These are phyloP conservation scores for Octopus sinensis DNA, from an alignment of 1,140 invertebrate genomes.

Conservation along the genomic window DNA sequence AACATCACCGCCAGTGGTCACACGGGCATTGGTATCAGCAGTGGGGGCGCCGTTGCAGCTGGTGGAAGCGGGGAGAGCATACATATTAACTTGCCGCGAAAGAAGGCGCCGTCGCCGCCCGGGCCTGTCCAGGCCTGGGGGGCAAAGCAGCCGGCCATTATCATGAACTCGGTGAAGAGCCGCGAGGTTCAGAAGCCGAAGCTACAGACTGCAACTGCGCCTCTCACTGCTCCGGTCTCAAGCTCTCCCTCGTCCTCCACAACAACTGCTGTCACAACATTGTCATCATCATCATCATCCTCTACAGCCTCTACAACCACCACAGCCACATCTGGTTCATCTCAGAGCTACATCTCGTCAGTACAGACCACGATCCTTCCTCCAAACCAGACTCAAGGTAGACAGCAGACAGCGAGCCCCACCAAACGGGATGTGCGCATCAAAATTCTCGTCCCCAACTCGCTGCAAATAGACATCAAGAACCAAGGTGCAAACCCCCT, in stretches of 20 bases:
- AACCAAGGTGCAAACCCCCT: conserved; percentile 17
- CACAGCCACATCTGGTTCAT: conserved; percentile 15
- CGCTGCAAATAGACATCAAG: conserved; percentile 37
- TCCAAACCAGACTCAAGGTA: conserved; percentile 44
- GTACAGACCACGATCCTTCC: conserved; percentile 26
- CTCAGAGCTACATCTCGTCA: conserved; percentile 24
- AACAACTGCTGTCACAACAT: conserved; percentile 23
- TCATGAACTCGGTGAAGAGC: conserved; percentile 93
- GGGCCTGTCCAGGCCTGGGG: conserved; percentile 52
- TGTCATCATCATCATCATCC: conserved; percentile 74
- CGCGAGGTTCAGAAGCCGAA: conserved; percentile 84
- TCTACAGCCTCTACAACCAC: conserved; percentile 71
- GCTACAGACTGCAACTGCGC: conserved; percentile 87
- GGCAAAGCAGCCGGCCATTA: conserved; percentile 78
- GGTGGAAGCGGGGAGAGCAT: conserved; percentile 13
- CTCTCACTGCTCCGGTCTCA: conserved; percentile 66
- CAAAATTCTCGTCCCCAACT: conserved; percentile 23
- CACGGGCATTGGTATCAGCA: no score
- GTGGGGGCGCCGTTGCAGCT: no score
- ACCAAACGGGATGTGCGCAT: conserved; percentile 20
- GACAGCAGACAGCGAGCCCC: conserved; percentile 29
- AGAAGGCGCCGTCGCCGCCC: conserved; percentile 55
- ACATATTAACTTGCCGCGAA: conserved; percentile 16
- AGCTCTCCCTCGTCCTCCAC: conserved; percentile 1
- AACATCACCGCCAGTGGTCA: conserved; percentile 4